These are phyloP conservation scores for Oegoconia quadripuncta DNA, from an alignment of 2,888 invertebrate species.

Conservation along the genomic window DNA sequence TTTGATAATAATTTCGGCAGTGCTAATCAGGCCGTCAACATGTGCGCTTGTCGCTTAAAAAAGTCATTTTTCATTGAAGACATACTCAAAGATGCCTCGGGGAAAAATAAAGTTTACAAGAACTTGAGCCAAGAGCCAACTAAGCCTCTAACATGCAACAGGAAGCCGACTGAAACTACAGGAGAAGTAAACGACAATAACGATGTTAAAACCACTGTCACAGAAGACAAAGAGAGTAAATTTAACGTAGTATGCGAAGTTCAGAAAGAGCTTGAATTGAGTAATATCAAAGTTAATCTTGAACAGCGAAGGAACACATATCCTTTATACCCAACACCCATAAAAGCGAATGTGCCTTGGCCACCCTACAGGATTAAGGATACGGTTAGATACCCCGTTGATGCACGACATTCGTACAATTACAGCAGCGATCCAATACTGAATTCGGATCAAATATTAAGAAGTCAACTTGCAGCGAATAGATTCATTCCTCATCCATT, in stretches of 20 bases:
- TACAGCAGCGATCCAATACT: slow-evolving; percentile 59
- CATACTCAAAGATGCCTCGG: slow-evolving; percentile 47
- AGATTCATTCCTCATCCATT: slow-evolving; percentile 51
- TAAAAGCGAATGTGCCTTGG: slow-evolving; percentile 54
- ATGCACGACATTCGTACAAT: slow-evolving; percentile 39
- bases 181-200: slow-evolving; percentile 10
- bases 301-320: slow-evolving; percentile 59
- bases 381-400: slow-evolving; percentile 30
- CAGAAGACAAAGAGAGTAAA: slow-evolving; percentile 27
- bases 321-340: slow-evolving; percentile 57
- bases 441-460: slow-evolving; percentile 51
- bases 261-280: slow-evolving; percentile 42
- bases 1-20: slow-evolving; percentile 65
- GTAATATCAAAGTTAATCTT: slow-evolving; percentile 34
- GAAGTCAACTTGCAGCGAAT: slow-evolving; percentile 54
- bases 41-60: slow-evolving; percentile 70
- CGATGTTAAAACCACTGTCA: not conserved
- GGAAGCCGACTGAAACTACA: slow-evolving; percentile 9
- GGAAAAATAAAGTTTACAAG: slow-evolving; percentile 45
- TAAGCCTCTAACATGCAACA: slow-evolving; percentile 39
- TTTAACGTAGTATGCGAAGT: slow-evolving; percentile 41
- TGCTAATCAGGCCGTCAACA: slow-evolving; percentile 45
- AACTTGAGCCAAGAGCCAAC: slow-evolving; percentile 47
- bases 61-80: slow-evolving; percentile 68
- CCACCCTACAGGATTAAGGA: slow-evolving; percentile 48